Percentiles rank a stretch among this genome's conserved stretches.
phyloP scores from a whole-genome alignment of 2,113 vertebrate species.

The Apodemus speciosus region DNA sequence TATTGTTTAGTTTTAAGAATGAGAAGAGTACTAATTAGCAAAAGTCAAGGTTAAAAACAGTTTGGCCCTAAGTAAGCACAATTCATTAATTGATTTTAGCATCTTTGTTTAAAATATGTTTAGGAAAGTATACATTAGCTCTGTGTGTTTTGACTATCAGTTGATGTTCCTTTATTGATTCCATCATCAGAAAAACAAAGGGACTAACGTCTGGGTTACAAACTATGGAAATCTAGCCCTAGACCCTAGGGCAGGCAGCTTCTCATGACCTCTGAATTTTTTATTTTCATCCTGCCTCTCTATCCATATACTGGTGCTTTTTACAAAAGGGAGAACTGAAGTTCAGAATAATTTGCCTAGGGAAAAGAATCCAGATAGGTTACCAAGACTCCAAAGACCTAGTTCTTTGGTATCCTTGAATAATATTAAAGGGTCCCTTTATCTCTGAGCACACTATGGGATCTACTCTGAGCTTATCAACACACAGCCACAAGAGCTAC shows the following conservation, averaged over 20 bases:
- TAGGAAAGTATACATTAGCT: background rate
- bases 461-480: background rate
- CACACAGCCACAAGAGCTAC: background rate
- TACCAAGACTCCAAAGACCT: background rate
- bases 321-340: conserved; percentile 27
- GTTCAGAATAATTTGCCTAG: background rate
- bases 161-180: background rate
- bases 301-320: background rate
- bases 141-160: background rate
- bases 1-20: background rate
- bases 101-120: background rate
- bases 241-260: background rate
- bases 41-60: background rate
- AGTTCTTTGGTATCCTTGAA: background rate
- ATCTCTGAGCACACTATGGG: background rate
- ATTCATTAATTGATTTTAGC: background rate
- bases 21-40: background rate
- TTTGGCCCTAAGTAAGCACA: background rate
- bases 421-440: background rate
- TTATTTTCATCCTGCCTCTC: background rate
- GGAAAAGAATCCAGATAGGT: background rate
- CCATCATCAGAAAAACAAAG: background rate
- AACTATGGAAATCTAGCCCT: no score
- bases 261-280: background rate
- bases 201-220: no score